Conservation (phyloP, 2,888 invertebrate genomes). For the Pseudococcus jackbeardsleyi region DNA sequence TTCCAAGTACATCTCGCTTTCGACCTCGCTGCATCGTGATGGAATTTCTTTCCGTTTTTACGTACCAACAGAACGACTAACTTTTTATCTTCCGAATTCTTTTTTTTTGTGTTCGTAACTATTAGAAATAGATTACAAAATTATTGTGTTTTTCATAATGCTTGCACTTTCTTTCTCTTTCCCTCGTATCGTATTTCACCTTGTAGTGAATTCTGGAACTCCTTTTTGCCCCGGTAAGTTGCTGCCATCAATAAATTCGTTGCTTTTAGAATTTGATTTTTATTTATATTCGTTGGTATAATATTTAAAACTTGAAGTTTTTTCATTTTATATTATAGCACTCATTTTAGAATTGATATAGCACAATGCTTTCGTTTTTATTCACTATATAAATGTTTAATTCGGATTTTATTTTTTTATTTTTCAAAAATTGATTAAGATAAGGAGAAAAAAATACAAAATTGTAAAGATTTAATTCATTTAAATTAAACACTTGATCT, state of each 20-base stretch:
- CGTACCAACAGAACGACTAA: conserved; percentile 38
- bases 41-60: neutral
- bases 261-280: conserved; percentile 66
- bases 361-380: conserved; percentile 46
- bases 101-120: conserved; percentile 62
- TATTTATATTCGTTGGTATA: conserved; percentile 42
- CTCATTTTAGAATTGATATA: conserved; percentile 55
- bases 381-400: neutral
- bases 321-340: conserved; percentile 42
- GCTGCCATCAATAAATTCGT: conserved; percentile 66
- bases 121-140: conserved; percentile 67
- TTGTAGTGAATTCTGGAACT: conserved; percentile 97
- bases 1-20: neutral
- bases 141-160: conserved; percentile 68
- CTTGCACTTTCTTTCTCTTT: conserved; percentile 66
- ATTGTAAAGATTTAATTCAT: too few relatives aligned
- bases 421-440: too few relatives aligned
- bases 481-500: too few relatives aligned
- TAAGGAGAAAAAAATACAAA: too few relatives aligned
- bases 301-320: conserved; percentile 11
- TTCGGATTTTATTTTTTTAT: neutral
- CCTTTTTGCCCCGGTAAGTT: conserved; percentile 99
- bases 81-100: conserved; percentile 57
- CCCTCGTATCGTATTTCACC: conserved; percentile 65
- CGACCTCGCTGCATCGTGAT: neutral